phyloP scores from a whole-genome alignment of 2,113 vertebrate species.

The Lepisosteus oculatus region DNA sequence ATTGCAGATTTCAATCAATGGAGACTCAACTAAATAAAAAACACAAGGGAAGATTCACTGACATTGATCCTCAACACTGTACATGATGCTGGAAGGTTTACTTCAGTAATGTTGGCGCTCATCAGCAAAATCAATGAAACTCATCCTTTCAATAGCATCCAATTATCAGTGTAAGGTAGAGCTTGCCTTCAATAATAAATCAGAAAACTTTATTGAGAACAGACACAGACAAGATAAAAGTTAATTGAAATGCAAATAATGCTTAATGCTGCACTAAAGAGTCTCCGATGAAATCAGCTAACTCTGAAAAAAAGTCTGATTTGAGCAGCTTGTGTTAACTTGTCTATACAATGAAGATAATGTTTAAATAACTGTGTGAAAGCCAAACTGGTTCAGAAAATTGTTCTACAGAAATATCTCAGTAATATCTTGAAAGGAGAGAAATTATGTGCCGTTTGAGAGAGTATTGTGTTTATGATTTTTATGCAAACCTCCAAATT shows the following conservation, averaged over 20 bases:
- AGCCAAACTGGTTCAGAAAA: neutral
- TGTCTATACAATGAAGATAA: neutral
- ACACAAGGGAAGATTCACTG: conserved; percentile 76
- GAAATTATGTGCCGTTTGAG: no score
- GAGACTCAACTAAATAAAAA: conserved; percentile 76
- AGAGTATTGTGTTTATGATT: no score
- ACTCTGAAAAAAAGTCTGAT: conserved; percentile 1
- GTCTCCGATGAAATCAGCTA: conserved; percentile 10
- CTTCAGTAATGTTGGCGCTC: conserved; percentile 85
- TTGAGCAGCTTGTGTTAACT: neutral
- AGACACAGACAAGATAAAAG: conserved; percentile 71
- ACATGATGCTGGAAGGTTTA: conserved; percentile 81
- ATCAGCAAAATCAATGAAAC: conserved; percentile 93
- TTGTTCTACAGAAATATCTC: no score
- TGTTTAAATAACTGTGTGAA: neutral
- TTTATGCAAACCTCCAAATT: no score
- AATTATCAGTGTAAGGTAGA: conserved; percentile 94
- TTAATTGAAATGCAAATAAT: conserved; percentile 68
- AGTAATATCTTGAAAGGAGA: no score
- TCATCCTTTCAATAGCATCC: conserved; percentile 97
- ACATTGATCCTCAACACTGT: conserved; percentile 88
- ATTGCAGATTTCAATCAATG: conserved; percentile 82
- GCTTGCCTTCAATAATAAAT: conserved; percentile 82
- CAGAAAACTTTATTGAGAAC: conserved; percentile 83
- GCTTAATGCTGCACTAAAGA: conserved; percentile 36